Conservation (phyloP, 2,797 vertebrate genomes). For the Sebastiscus tertius region DNA sequence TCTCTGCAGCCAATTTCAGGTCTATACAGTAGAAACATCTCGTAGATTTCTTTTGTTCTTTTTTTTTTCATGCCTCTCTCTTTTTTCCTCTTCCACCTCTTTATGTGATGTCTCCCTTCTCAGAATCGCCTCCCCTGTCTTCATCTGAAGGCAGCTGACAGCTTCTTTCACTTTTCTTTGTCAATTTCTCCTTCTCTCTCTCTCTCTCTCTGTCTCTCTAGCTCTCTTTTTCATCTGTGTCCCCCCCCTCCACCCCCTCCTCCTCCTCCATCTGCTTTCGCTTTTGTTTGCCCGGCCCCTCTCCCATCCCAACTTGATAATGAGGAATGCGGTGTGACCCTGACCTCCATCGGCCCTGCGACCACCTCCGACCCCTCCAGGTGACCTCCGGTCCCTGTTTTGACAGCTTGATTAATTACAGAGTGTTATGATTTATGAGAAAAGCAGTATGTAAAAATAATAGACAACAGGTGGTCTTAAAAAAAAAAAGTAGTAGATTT, state of each 20-base stretch:
- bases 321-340: conserved; percentile 99
- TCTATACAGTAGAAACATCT: conserved; percentile 76
- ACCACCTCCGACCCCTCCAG: conserved; percentile 95
- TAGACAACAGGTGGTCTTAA: conserved; percentile 99
- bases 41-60: conserved; percentile 81
- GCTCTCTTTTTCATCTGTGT: conserved; percentile 76
- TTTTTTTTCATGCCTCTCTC: conserved; percentile 53
- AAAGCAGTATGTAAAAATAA: conserved; percentile 99
- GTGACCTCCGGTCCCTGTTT: conserved; percentile 95
- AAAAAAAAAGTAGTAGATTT: conserved; percentile 73
- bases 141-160: conserved; percentile 85
- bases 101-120: conserved; percentile 72
- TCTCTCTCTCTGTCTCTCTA: conserved; percentile 87
- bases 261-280: conserved; percentile 88
- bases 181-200: conserved; percentile 84
- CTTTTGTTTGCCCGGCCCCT: conserved; percentile 95
- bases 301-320: conserved; percentile 99
- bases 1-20: conserved; percentile 69
- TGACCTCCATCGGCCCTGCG: conserved; percentile 98
- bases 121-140: conserved; percentile 78
- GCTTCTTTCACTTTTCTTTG: conserved; percentile 92
- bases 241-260: conserved; percentile 18
- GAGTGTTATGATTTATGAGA: conserved; percentile 99
- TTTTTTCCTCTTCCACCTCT: conserved; percentile 34
- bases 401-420: conserved; percentile 99